Percentiles rank a stretch among this genome's conserved stretches.
Evolutionary conservation across 2,113 vertebrate genomes (phyloP).

Genomic region (Notothenia coriiceps): DNA sequence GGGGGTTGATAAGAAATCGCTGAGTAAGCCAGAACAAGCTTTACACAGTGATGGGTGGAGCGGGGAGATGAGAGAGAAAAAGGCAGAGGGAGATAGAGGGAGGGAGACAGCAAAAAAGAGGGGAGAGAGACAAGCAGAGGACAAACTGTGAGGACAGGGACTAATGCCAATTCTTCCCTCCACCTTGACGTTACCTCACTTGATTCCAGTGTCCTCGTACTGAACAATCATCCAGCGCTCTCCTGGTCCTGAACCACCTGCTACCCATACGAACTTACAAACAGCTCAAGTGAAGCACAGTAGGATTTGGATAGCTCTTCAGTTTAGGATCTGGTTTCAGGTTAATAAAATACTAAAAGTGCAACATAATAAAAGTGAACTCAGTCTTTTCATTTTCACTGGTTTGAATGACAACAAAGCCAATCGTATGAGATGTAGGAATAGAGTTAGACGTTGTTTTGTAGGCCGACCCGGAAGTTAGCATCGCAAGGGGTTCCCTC

Average conservation of each 20-base stretch:
- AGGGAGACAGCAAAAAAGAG: background rate
- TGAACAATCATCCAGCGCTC: background rate
- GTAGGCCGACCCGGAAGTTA: background rate
- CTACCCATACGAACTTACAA: background rate
- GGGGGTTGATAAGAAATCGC: constrained; percentile 60
- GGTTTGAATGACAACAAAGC: background rate
- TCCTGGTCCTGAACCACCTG: background rate
- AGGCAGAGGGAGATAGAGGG: background rate
- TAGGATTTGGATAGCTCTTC: background rate
- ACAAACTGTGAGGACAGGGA: constrained; percentile 19
- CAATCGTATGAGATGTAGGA: background rate
- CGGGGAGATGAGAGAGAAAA: constrained; percentile 7
- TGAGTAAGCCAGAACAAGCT: constrained; percentile 56
- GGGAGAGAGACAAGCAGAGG: constrained; percentile 17
- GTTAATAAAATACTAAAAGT: background rate
- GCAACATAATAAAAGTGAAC: background rate
- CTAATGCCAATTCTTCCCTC: background rate
- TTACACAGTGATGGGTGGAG: constrained; percentile 17
- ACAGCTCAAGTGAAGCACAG: background rate
- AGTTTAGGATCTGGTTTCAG: background rate
- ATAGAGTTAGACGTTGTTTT: background rate
- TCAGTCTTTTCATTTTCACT: background rate
- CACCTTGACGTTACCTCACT: background rate
- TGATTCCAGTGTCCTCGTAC: background rate
- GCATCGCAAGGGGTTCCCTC: background rate